Base-by-base conservation (phyloP, 2,888 invertebrate species). In the Falcaria lacertinaria region DNA sequence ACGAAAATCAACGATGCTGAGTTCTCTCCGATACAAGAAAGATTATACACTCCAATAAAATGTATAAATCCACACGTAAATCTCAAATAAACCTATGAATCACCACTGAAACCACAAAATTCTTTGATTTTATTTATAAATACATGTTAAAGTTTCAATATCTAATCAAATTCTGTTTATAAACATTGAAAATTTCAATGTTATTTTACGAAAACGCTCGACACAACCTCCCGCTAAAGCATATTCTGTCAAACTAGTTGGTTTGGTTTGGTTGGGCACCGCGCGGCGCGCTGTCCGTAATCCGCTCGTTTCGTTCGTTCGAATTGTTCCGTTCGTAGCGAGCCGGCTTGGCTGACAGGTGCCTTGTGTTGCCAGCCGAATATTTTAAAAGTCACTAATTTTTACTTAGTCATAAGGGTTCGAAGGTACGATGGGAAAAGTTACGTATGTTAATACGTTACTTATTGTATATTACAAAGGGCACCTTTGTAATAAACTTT, bases 171-270 rank as follows among this genome's bases (percentile, higher is more conserved):
- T 67, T 71, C 57, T 80, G 80, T 81, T 81, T 78, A 82, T 82
- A 83, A 87, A 89, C 87, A 89, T 73, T 81, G 77, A 70, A 75
- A 80, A 68, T 80, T 60, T 69, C 60, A 83, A 82, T 74, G 80
- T 74, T 76, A 72, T 57, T 71, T 56, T 61, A 58, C 54, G 50
- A 57, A 69, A 65, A 47, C 46, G 51, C 49, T 54, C 69, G 65
- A 69, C 80, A 78, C 80, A 54, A 77, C 84, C 78, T 39, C 45
- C 50, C 33, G 54, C 42, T 48, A 17, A 38, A 57, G 64, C 66
- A 55, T 64, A 64, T 70, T 63, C 57, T 70, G 76, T 77, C 80
- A 86, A 88, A 89, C 89, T 89, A 80, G 80, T 84, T 80, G 28
- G 25, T 2, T 8, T 5, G 25, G n/a, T n/a, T n/a, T n/a, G n/a